Conservation (phyloP, 2,888 invertebrate genomes). For the Myopa tessellatipennis region DNA sequence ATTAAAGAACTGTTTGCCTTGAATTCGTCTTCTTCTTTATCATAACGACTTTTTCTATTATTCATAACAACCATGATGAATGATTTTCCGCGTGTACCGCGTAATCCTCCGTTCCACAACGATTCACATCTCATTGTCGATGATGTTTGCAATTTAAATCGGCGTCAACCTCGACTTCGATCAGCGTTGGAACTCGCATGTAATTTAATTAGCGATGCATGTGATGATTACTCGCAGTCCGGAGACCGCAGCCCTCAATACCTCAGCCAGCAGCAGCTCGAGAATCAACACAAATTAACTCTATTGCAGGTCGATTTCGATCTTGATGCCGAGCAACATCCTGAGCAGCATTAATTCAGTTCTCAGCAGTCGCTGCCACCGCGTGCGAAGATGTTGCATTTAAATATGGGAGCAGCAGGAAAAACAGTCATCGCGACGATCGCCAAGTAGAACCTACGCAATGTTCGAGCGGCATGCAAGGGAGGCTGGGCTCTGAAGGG, state of each 20-base stretch:
- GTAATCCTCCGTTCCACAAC: neutral
- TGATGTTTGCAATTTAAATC: neutral
- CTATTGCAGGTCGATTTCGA: neutral
- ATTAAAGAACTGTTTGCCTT: too few species aligned
- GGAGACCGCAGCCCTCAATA: neutral
- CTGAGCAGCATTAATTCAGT: conserved; percentile 18
- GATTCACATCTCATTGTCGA: neutral
- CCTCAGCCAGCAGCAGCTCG: neutral
- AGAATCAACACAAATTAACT: conserved; percentile 16
- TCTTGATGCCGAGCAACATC: conserved; percentile 1
- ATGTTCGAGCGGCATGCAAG: neutral
- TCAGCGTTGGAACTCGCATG: conserved; percentile 35
- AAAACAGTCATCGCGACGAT: conserved; percentile 1
- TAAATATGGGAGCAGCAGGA: conserved; percentile 13
- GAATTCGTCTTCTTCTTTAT: too few species aligned
- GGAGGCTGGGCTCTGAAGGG: neutral
- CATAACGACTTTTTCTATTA: too few species aligned
- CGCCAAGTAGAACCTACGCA: conserved; percentile 1
- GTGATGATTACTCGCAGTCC: conserved; percentile 25
- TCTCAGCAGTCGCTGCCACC: neutral
- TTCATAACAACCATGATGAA: neutral
- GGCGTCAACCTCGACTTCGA: conserved; percentile 10
- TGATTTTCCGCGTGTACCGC: neutral
- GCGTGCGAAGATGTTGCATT: neutral
- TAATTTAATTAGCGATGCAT: conserved; percentile 38